These are phyloP conservation scores for Orgyia antiqua DNA, from an alignment of 2,888 invertebrate species.

Conservation along the genomic window DNA sequence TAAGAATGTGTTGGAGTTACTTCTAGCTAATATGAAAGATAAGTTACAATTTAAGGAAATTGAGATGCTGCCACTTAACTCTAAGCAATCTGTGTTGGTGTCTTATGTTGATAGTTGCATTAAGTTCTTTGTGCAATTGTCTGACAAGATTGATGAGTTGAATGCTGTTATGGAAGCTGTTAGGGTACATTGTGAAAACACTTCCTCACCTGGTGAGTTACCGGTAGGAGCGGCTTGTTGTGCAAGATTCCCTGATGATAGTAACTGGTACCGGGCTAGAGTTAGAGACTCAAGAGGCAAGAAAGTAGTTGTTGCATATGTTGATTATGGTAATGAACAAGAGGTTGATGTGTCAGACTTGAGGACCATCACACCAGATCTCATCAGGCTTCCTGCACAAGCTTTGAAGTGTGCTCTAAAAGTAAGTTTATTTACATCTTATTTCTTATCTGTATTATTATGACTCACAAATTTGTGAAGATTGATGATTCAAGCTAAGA, in stretches of 20 bases:
- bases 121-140: conserved; percentile 86
- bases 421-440: conserved; percentile 34
- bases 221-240: conserved; percentile 83
- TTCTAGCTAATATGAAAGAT: conserved; percentile 62
- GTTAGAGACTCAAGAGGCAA: conserved; percentile 80
- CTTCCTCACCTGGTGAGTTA: conserved; percentile 63
- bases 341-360: conserved; percentile 79
- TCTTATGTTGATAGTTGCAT: conserved; percentile 83
- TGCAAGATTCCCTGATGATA: conserved; percentile 88
- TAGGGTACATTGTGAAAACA: conserved; percentile 76
- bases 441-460: too few species aligned
- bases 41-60: conserved; percentile 60
- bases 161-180: conserved; percentile 83
- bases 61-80: conserved; percentile 51
- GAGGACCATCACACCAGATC: conserved; percentile 80
- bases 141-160: conserved; percentile 78
- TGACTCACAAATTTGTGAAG: too few species aligned
- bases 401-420: conserved; percentile 88
- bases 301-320: conserved; percentile 86
- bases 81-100: conserved; percentile 74
- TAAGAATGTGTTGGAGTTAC: conserved; percentile 78
- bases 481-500: too few species aligned
- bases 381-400: conserved; percentile 83
- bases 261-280: conserved; percentile 94
- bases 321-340: conserved; percentile 97